These are phyloP conservation scores for Thymelicus acteon DNA, from an alignment of 2,888 invertebrate species.

Conservation along the genomic window DNA sequence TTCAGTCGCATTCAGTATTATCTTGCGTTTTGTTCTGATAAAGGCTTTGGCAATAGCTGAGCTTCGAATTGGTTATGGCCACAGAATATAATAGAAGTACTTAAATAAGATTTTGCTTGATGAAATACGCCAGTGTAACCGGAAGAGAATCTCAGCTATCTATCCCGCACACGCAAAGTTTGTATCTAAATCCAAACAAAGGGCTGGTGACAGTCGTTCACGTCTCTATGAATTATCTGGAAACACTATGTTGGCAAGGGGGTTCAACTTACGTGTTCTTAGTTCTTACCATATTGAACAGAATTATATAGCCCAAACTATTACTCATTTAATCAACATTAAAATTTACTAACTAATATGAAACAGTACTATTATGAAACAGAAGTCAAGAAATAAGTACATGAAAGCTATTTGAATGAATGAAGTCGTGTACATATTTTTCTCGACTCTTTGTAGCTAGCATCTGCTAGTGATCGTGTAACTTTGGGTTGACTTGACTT, in stretches of 20 bases:
- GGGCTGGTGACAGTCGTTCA: not conserved
- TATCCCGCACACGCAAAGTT: slow-evolving; percentile 3
- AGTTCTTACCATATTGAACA: not conserved
- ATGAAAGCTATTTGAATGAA: no score
- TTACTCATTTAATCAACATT: not conserved
- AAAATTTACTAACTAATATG: no score
- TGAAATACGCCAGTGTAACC: not conserved
- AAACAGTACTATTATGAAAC: no score
- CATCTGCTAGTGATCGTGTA: no score
- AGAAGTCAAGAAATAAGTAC: no score
- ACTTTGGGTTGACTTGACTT: no score
- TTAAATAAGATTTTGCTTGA: not conserved
- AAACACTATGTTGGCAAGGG: not conserved
- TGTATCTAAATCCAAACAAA: slow-evolving; percentile 15
- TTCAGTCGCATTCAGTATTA: slow-evolving; percentile 2
- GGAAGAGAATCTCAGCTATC: slow-evolving; percentile 8
- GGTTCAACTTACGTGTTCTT: not conserved
- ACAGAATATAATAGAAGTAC: not conserved
- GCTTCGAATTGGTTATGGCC: slow-evolving; percentile 1
- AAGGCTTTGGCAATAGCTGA: slow-evolving; percentile 6
- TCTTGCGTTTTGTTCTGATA: not conserved
- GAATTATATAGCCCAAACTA: not conserved
- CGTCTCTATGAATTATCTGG: slow-evolving; percentile 23
- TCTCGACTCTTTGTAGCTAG: no score
- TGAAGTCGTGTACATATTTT: no score